phyloP scores from a whole-genome alignment of 2,113 vertebrate genomes.

The Cinclus cinclus region DNA sequence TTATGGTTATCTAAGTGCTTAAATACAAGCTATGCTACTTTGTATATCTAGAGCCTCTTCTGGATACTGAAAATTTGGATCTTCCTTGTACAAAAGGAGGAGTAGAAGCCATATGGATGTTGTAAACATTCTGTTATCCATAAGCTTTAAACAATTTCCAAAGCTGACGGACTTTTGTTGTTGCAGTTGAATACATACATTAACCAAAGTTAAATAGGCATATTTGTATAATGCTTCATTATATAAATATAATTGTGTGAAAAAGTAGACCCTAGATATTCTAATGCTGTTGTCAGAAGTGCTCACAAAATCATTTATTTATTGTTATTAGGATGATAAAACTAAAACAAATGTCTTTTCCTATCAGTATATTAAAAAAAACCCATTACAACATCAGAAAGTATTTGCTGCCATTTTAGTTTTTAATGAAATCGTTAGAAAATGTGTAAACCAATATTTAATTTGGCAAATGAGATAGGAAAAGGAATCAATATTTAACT shows the following conservation, averaged over 20 bases:
- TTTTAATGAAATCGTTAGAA: slow-evolving; percentile 9
- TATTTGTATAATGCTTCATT: slow-evolving; percentile 26
- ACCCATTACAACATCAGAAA: not conserved
- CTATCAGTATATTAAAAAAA: not conserved
- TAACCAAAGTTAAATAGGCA: slow-evolving; percentile 18
- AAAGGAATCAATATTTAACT: slow-evolving; percentile 23
- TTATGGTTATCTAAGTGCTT: not conserved
- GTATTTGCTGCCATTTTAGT: not conserved
- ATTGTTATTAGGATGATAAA: not conserved
- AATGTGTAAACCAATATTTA: slow-evolving; percentile 2
- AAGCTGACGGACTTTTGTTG: not conserved
- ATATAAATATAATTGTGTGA: not conserved
- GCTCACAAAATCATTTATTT: slow-evolving; percentile 18
- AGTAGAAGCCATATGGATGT: not conserved
- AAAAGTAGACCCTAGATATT: not conserved
- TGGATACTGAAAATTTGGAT: not conserved
- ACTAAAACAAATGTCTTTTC: not conserved
- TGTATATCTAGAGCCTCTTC: not conserved
- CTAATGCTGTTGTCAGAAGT: not conserved
- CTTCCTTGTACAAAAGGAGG: not conserved
- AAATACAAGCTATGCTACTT: not conserved
- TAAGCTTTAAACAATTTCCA: slow-evolving; percentile 24
- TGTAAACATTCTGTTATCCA: not conserved
- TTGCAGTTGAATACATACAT: not conserved
- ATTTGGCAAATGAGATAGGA: not conserved